Percentiles rank a stretch among this genome's conserved stretches.
phyloP scores from a whole-genome alignment of 2,113 vertebrate genomes.

The Garra rufa region DNA sequence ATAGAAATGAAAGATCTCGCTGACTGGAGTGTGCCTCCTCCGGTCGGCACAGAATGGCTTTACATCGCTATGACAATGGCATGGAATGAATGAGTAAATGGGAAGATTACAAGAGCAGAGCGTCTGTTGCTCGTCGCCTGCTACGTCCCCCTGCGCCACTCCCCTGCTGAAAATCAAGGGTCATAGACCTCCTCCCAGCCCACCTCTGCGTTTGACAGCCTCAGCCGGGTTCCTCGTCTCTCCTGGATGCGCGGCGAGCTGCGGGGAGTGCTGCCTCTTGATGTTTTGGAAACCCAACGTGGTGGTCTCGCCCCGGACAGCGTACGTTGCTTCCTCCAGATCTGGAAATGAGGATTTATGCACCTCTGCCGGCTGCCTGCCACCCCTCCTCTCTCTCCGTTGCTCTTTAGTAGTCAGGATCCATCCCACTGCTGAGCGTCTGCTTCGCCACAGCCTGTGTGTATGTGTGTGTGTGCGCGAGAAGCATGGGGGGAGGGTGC shows the following conservation, averaged over 20 bases:
- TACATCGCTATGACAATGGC: slow-evolving; percentile 78
- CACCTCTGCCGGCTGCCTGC: slow-evolving; percentile 72
- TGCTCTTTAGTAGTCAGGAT: slow-evolving; percentile 86
- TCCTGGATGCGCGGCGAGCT: slow-evolving; percentile 67
- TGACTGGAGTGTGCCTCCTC: slow-evolving; percentile 80
- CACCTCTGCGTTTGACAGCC: slow-evolving; percentile 74
- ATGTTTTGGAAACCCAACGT: slow-evolving; percentile 63
- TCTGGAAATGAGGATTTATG: slow-evolving; percentile 75
- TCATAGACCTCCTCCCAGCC: slow-evolving; percentile 76
- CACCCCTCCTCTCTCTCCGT: slow-evolving; percentile 66
- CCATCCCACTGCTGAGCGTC: slow-evolving; percentile 83
- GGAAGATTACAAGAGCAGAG: slow-evolving; percentile 71
- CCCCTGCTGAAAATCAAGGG: slow-evolving; percentile 71
- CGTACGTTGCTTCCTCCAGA: slow-evolving; percentile 66
- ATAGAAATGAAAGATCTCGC: slow-evolving; percentile 60
- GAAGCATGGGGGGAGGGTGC: slow-evolving; percentile 13
- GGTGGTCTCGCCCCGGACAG: slow-evolving; percentile 65
- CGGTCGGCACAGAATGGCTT: slow-evolving; percentile 72
- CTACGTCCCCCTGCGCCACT: slow-evolving; percentile 67
- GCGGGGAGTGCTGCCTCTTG: slow-evolving; percentile 66
- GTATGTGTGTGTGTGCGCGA: slow-evolving; percentile 63
- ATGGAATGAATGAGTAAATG: slow-evolving; percentile 81
- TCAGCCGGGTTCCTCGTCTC: slow-evolving; percentile 63
- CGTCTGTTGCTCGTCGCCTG: slow-evolving; percentile 67
- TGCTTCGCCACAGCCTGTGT: slow-evolving; percentile 73